Evolutionary conservation across 2,888 invertebrate genomes (phyloP), one percentile per base, ranked within the genome.

Genomic region (Microchrysa polita): DNA sequence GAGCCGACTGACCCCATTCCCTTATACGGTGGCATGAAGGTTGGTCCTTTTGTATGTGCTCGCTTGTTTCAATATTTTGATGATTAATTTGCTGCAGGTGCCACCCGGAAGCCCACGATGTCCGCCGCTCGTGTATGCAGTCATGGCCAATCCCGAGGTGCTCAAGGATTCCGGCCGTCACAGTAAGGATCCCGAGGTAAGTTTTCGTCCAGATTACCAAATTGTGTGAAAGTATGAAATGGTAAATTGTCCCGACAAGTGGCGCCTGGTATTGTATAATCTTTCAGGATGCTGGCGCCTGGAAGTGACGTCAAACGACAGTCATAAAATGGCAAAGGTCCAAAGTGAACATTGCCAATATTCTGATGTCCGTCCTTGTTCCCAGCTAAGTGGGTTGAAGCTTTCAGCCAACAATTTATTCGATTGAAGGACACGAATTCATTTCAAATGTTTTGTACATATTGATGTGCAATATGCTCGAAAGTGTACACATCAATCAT

Each of bases 131-230:
- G 90, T 91, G 7, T 92, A 90, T 82, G 92, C 91, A 18, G 91
- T 92, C 1, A 91, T 92, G 89, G 91, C 90, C 0, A 90, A 91
- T 83, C 91, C 92, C 1, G 90, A 91, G 78, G 89, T 92, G 77
- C 86, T 92, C 55, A 89, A 89, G 81, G 87, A 89, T 63, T 90
- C 89, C 79, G 91, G 91, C 44, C 90, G 92, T 78, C 90, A 90
- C 82, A 89, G 91, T 78, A 84, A 87, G 52, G 90, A 90, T 82
- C 86, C 87, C 52, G 87, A 88, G 80, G 90, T 89, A 84, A 84
- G 78, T 77, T 14, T 55, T 55, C 22, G 16, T 55, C 22, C 18
- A 2, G 7, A 34, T 34, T 34, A 7, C 27, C 7, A 10, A 48
- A 48, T 12, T n/a, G 2, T 12, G 48, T 2, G 4, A 10, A 48